A percentile compares a stretch with the other conserved stretches of the same genome.
phyloP scores from a whole-genome alignment of 2,888 invertebrate species.

The Pheosia tremula region DNA sequence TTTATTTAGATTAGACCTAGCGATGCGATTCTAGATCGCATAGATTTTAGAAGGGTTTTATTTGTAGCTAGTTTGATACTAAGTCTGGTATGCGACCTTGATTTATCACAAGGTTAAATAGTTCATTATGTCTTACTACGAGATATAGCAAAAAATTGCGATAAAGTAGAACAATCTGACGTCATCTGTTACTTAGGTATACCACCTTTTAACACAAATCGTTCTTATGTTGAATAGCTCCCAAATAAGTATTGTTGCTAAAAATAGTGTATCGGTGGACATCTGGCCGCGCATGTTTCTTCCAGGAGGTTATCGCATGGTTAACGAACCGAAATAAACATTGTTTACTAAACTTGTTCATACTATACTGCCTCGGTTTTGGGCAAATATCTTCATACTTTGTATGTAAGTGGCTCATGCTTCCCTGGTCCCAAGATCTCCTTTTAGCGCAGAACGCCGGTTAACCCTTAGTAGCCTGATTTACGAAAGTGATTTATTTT shows the following conservation, averaged over 20 bases:
- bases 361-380: background rate
- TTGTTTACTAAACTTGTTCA: background rate
- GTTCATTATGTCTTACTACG: constrained; percentile 13
- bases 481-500: no score
- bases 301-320: constrained; percentile 12
- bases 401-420: no score
- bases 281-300: constrained; percentile 25
- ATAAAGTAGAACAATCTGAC: constrained; percentile 12
- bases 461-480: no score
- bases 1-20: background rate
- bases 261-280: constrained; percentile 18
- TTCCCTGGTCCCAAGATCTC: no score
- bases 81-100: constrained; percentile 16
- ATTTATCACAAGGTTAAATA: constrained; percentile 25
- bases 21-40: background rate
- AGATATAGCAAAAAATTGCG: constrained; percentile 25
- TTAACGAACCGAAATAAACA: constrained; percentile 16
- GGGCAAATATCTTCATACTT: no score
- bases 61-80: background rate
- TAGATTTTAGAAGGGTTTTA: constrained; percentile 4
- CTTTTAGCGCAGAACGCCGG: no score
- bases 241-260: constrained; percentile 17
- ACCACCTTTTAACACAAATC: background rate
- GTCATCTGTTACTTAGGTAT: constrained; percentile 14
- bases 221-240: background rate